Evolutionary conservation across 2,113 vertebrate genomes (phyloP).

Genomic region (Anolis sagrei): DNA sequence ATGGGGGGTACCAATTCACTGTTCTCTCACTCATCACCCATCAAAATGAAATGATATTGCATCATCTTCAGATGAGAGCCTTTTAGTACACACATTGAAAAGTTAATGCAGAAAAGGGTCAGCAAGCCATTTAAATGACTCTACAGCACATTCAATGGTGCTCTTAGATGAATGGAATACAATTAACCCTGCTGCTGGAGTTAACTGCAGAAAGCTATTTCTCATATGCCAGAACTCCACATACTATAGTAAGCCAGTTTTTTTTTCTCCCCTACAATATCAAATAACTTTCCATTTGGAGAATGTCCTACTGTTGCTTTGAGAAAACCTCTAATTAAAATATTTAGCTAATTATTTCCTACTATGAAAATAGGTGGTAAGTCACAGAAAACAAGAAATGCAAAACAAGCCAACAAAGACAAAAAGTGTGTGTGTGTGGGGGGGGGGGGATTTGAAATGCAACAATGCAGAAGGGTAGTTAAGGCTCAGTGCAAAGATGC

Average conservation of each 20-base stretch:
- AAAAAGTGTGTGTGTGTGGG: neutral
- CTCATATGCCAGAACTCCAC: slow-evolving; percentile 22
- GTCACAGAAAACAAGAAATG: slow-evolving; percentile 52
- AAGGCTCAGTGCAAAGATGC: slow-evolving; percentile 55
- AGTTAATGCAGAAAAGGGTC: slow-evolving; percentile 43
- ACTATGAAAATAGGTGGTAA: slow-evolving; percentile 41
- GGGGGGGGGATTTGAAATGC: slow-evolving; percentile 21
- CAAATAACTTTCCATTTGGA: slow-evolving; percentile 40
- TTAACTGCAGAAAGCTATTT: slow-evolving; percentile 27
- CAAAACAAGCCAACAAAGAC: slow-evolving; percentile 44
- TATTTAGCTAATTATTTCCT: slow-evolving; percentile 57
- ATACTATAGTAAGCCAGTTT: fast-evolving
- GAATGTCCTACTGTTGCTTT: slow-evolving; percentile 18
- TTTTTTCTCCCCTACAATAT: neutral
- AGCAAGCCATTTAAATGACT: slow-evolving; percentile 54
- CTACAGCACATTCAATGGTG: slow-evolving; percentile 5
- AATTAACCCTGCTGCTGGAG: slow-evolving; percentile 44
- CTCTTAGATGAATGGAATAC: slow-evolving; percentile 50
- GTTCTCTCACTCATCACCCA: slow-evolving; percentile 29
- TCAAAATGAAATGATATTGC: neutral
- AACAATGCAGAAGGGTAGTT: slow-evolving; percentile 53
- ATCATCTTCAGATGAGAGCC: slow-evolving; percentile 18
- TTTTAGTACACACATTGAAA: slow-evolving; percentile 45
- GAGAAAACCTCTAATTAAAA: slow-evolving; percentile 55
- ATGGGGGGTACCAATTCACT: neutral